Base-by-base conservation (phyloP, 2,888 invertebrate species). In the Conus canariensis region DNA sequence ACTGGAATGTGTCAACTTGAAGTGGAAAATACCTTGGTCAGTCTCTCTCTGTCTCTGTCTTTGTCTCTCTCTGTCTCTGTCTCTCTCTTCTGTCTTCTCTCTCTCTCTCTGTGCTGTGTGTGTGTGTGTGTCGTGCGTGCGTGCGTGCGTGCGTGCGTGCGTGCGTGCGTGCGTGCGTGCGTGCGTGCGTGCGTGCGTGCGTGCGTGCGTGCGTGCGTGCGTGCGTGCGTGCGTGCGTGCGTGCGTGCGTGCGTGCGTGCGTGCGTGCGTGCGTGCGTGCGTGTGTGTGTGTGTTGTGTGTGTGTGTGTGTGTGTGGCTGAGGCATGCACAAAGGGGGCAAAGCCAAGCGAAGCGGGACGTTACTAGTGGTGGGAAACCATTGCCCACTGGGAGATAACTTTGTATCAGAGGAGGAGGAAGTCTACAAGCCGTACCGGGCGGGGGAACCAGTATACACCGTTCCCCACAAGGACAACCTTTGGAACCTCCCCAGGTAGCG, bases 1-100 rank as follows among this genome's bases (percentile, higher is more conserved):
- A 64, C 60, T 64, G 7, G 60, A 16, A 14, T 64, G 60, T 64
- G 60, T 45, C 45, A 45, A 45, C 45, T 45, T 45, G 45, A 45
- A 45, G 45, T 45, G 12, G 60, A 64, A 6, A 16, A 6, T 64
- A 10, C 10, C 16, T 64, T 64, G 64, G 16, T 77, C 77, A 25
- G 25, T 77, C 77, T 77, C 77, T 77, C 77, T 77, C 77, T 77
- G 30, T 77, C 77, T 77, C 77, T 77, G 30, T 77, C 77, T 77
- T 1, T 77, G 30, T 77, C 77, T 77, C 30, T 77, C 77, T 77
- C 77, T 25, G n/a, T 70, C 77, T 80, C 77, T 30, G 45, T 80
- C 30, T 80, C 30, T 80, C 77, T 80, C 77, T 64, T 64, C 64
- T 64, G 6, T 64, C 64, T 3, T 45, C 45, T 45, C 45, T 30